Percentiles rank a stretch among this genome's conserved stretches.
These are phyloP conservation scores for Centropristis striata DNA, from an alignment of 2,113 vertebrate species.

Conservation along the genomic window DNA sequence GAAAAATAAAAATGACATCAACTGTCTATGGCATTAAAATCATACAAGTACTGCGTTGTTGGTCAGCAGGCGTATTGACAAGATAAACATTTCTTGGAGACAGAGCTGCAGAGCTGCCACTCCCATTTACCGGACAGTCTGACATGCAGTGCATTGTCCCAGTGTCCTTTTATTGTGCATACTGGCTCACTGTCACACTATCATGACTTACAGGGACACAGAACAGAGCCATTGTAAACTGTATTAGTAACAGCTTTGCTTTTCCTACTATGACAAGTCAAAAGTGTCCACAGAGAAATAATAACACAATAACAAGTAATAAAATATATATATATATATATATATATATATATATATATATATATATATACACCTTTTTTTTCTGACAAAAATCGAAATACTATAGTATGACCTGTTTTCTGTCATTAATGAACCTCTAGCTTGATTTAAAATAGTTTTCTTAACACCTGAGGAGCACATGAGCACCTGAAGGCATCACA, in stretches of 20 bases:
- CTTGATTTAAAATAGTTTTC: rapidly evolving
- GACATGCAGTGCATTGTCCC: neutral
- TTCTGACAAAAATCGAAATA: too few species aligned
- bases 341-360: too few species aligned
- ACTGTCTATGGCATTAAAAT: too few species aligned
- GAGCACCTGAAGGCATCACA: slow-evolving; percentile 36
- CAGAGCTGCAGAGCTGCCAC: too few species aligned
- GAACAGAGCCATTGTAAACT: neutral
- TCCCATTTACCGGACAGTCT: neutral
- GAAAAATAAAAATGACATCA: too few species aligned
- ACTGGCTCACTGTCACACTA: neutral
- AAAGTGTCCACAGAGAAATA: neutral
- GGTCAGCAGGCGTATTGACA: too few species aligned
- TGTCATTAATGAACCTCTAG: neutral
- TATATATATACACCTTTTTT: too few species aligned
- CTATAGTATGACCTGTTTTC: too few species aligned
- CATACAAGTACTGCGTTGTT: too few species aligned
- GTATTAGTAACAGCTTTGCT: neutral
- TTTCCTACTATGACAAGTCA: neutral
- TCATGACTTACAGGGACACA: neutral
- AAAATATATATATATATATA: too few species aligned
- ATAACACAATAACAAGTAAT: too few species aligned
- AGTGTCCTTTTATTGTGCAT: neutral
- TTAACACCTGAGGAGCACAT: neutral
- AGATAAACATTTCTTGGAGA: too few species aligned